phyloP scores from a whole-genome alignment of 2,888 invertebrate species.

The Cheilosia variabilis region DNA sequence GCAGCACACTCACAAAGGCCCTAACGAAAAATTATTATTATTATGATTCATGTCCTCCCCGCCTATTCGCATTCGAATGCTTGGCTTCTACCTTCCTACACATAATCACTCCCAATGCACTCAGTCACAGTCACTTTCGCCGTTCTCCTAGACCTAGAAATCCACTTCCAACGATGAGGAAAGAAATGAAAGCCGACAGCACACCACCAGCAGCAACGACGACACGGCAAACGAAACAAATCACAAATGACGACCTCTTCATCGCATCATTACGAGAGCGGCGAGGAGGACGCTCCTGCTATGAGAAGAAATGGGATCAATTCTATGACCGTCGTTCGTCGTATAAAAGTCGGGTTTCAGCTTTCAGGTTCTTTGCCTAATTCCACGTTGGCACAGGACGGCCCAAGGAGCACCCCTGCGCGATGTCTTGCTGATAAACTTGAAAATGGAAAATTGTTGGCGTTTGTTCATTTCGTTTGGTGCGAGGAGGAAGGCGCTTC shows the following conservation, averaged over 20 bases:
- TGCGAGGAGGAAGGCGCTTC: slow-evolving; percentile 21
- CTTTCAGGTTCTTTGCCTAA: slow-evolving; percentile 57
- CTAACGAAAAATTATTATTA: slow-evolving; percentile 64
- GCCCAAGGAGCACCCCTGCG: background rate
- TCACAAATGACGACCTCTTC: slow-evolving; percentile 69
- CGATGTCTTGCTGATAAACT: slow-evolving; percentile 47
- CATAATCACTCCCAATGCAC: slow-evolving; percentile 58
- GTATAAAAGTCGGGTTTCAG: slow-evolving; percentile 23
- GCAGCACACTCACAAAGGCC: slow-evolving; percentile 33
- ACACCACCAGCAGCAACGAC: slow-evolving; percentile 26
- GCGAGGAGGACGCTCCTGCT: background rate
- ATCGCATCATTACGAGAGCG: slow-evolving; percentile 54
- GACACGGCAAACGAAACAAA: slow-evolving; percentile 59
- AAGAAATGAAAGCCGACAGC: slow-evolving; percentile 59
- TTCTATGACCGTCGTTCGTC: slow-evolving; percentile 49
- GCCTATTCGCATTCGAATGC: background rate
- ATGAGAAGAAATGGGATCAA: slow-evolving; percentile 56
- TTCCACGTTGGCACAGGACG: slow-evolving; percentile 23
- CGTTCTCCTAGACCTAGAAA: slow-evolving; percentile 73
- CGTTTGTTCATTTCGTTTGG: slow-evolving; percentile 54
- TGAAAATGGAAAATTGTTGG: slow-evolving; percentile 53
- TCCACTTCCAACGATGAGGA: slow-evolving; percentile 69
- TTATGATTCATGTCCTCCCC: slow-evolving; percentile 63
- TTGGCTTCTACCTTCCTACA: slow-evolving; percentile 1
- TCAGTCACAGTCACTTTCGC: slow-evolving; percentile 58